Evolutionary conservation across 1,140 invertebrate genomes (phyloP).

Genomic region (Drosophila ercepeae): DNA sequence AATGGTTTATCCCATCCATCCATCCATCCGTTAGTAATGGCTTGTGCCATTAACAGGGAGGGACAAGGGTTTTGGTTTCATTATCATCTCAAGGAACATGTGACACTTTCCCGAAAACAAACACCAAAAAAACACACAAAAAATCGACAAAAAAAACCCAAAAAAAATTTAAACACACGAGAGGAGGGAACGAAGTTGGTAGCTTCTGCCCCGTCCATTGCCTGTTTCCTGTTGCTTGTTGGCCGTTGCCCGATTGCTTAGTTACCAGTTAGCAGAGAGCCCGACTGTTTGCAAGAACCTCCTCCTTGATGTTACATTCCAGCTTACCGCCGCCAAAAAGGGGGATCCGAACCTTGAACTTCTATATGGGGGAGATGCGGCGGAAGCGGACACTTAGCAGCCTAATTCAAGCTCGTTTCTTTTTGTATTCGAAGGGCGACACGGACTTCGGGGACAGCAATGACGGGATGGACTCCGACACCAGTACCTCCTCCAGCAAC

Average conservation of each 20-base stretch:
- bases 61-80: neutral
- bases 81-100: neutral
- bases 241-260: neutral
- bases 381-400: neutral
- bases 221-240: neutral
- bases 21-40: too few relatives aligned
- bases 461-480: conserved; percentile 86
- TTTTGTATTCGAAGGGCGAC: conserved; percentile 86
- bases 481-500: conserved; percentile 82
- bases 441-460: conserved; percentile 87
- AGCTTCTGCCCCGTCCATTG: neutral
- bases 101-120: neutral
- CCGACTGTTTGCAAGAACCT: too few relatives aligned
- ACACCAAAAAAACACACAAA: neutral
- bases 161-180: neutral
- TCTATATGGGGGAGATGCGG: neutral
- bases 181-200: neutral
- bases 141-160: neutral
- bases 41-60: too few relatives aligned
- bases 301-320: neutral
- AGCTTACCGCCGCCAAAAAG: neutral
- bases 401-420: neutral
- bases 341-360: too few relatives aligned
- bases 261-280: neutral
- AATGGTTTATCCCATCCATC: too few relatives aligned